Evolutionary conservation across 2,797 vertebrate species (phyloP), one percentile per base, ranked within the genome.

Genomic region (Cirrhinus mrigala): DNA sequence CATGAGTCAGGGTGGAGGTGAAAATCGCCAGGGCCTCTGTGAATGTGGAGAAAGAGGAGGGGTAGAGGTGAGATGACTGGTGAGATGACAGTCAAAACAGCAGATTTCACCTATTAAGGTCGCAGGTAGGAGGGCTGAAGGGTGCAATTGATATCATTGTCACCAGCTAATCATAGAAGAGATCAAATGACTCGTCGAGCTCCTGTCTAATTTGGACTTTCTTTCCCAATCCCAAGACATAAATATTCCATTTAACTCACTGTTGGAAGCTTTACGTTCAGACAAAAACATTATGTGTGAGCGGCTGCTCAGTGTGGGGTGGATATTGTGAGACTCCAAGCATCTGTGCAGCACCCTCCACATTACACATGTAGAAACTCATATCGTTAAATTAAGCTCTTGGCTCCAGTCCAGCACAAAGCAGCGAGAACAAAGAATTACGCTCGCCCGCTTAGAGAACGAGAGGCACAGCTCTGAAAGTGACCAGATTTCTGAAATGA

Each of bases 81-180:
- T 81, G 85, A 84, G 88, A 88, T 85, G 87, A 80, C 87, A 85
- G 88, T 88, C 81, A 89, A 92, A 91, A 90, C 90, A 93, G 90
- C 92, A 89, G 68, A 90, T 95, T 92, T 93, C 94, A 94, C 93
- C 93, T 95, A 94, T 95, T 93, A 95, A 91, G 92, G 92, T 90
- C 89, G 93, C 92, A 92, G 94, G 94, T 89, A 87, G 94, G 94
- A 89, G 92, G 93, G 90, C 88, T 92, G 90, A 79, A 82, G 88
- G 87, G 79, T 93, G 94, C 92, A 94, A 94, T 93, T 93, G 94
- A 95, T 94, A 95, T 94, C 91, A 95, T 91, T 89, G 89, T 79
- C 82, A 81, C 89, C 91, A 91, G 87, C 90, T 91, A 85, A 90
- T 90, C 87, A 91, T 84, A 75, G 52, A 48, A 33, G 9, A 79